Evolutionary conservation across 2,888 invertebrate species (phyloP), one percentile per base, ranked within the genome.

Genomic region (Nemapogon koenigi): DNA sequence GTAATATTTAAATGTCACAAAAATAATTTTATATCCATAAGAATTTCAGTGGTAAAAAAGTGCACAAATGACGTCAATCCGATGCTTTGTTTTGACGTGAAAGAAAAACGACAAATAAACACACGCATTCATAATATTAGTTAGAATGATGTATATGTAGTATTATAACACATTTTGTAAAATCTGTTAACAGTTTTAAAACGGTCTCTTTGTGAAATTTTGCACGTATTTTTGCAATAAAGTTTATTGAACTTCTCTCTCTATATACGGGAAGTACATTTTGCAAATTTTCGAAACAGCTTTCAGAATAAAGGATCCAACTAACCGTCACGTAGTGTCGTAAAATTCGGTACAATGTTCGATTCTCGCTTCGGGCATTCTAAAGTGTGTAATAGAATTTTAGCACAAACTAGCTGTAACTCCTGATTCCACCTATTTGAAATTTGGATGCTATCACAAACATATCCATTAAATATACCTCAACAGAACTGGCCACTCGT

Each of bases 211-310:
- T 14, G 27, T 37, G 37, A 37, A 33, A 19, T 39, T 38, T 33
- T 38, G 35, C 30, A 38, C 41, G 38, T 38, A 41, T 41, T 37
- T 40, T 36, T 40, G 43, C 47, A 47, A 47, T 48, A 48, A 48
- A 46, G 45, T 48, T 51, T 51, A 48, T 49, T 46, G 44, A 47
- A 47, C 46, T 46, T 41, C 43, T 42, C 37, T 44, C 42, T 40
- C 35, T 42, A 44, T 38, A 40, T 37, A 31, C 31, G 19, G 28
- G 41, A 25, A 41, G 37, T 38, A 44, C 45, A 51, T 48, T 49
- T 50, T 46, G 49, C 48, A 50, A 55, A 53, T 52, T 48, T 52
- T 46, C 44, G 44, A 49, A 50, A 49, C 46, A 43, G 46, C 38
- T 29, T 36, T 16, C 40, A 16, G 16, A 14, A 16, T 4, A 30